Percentiles rank a stretch among this genome's conserved stretches.
Evolutionary conservation across 2,888 invertebrate genomes (phyloP).

Genomic region (Machimus atricapillus): DNA sequence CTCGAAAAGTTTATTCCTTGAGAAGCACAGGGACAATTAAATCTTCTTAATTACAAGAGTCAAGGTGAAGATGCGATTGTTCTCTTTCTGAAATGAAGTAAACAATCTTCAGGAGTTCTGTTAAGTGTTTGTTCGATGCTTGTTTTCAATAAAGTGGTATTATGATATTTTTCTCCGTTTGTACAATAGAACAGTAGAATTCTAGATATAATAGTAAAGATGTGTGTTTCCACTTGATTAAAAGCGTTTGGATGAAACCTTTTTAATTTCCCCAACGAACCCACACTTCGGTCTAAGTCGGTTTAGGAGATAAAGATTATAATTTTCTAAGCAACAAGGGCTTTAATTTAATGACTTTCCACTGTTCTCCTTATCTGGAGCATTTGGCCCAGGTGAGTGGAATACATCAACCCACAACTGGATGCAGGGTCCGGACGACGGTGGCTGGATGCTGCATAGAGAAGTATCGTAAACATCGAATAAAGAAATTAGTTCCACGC

Average conservation of each 20-base stretch:
- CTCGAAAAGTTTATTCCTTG: neutral
- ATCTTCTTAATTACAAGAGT: neutral
- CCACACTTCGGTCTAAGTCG: neutral
- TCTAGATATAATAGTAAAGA: neutral
- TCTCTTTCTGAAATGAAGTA: neutral
- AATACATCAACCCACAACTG: neutral
- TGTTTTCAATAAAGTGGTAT: neutral
- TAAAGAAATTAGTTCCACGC: constrained; percentile 22
- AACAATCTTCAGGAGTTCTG: neutral
- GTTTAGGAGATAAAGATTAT: neutral
- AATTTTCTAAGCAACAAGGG: neutral
- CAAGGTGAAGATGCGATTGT: neutral
- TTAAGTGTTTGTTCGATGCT: neutral
- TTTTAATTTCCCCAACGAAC: neutral
- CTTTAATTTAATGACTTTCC: neutral
- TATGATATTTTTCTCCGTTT: neutral
- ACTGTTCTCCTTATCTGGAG: constrained; percentile 17
- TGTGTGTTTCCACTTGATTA: neutral
- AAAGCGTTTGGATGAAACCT: neutral
- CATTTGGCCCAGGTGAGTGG: neutral
- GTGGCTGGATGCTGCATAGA: neutral
- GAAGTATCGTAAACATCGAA: neutral
- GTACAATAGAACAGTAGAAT: neutral
- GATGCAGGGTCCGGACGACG: neutral
- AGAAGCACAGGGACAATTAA: neutral